Evolutionary conservation across 2,888 invertebrate species (phyloP), one percentile per base, ranked within the genome.

Genomic region (Apomyelois bistriatella): DNA sequence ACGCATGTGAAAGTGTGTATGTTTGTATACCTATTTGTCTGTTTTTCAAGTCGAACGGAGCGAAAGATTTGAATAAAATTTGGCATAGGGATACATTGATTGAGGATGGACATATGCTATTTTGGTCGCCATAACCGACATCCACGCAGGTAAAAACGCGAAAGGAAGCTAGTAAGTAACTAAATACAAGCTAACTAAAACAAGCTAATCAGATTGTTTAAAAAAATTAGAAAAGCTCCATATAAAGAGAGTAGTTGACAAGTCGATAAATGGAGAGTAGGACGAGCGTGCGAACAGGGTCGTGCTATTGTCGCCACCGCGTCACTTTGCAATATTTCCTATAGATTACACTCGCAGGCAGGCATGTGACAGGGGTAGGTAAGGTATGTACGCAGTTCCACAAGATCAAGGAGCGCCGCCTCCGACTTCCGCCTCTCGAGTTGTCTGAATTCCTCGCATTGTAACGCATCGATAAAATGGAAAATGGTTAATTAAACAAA

Each of bases 241-340:
- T 68, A 67, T 72, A 79, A 80, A 74, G 72, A 69, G 71, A 65
- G 70, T 78, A 71, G 66, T 68, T 71, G 74, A 76, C 76, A 71
- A 79, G 80, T 83, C 82, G 74, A 85, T 84, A 83, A 81, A 74
- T 76, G 79, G 76, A 81, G 81, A 84, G 82, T 79, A 74, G 78
- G 77, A 78, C 78, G 79, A 69, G 74, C 83, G 83, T 88, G 88
- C 74, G 87, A 89, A 87, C 79, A 85, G 76, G 85, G 85, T 80
- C 85, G 76, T 74, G 78, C 76, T 68, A 85, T 85, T 86, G 88
- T 85, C 82, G 74, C 74, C 66, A 62, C 66, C 62, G 68, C 70
- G 73, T 78, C 79, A 81, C 77, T 78, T 68, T 60, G 72, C 71
- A 72, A 80, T 72, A 72, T 76, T 77, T 79, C 74, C 75, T 77